Base-by-base conservation (phyloP, 2,113 vertebrate genomes). In the Callocephalon fimbriatum region DNA sequence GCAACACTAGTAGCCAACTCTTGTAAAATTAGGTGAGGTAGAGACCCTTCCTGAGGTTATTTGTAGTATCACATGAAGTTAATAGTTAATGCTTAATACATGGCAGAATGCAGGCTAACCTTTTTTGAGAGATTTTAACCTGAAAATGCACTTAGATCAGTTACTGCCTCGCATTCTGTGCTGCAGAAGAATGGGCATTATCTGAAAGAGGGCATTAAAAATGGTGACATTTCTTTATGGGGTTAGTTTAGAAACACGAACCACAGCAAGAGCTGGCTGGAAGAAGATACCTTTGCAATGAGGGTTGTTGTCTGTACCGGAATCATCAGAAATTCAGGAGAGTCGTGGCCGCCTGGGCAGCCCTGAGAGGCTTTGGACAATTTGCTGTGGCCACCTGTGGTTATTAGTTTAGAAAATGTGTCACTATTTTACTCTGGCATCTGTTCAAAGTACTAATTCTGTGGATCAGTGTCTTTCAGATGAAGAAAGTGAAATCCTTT, bases 401-500 rank as follows among this genome's bases (percentile, higher is more conserved):
- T 26, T 58, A 21, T 79, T 77, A 58, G 94, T 93, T 92, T 89
- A 79, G 95, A 81, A 95, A 73, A 79, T n/a, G 92, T 77, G 61
- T 86, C 82, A 90, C 86, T 42, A 16, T 91, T 95, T 97, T 16
- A 70, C 50, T 19, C 89, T 97, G 94, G 93, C 81, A 76, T 68
- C 77, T 67, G 14, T 91, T 95, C 90, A 91, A 95, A 94, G 79
- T 47, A 75, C 19, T 97, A 96, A 97, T 96, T 97, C 88, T 63
- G 80, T 93, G 92, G 83, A 81, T 88, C 68, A 87, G 95, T 86
- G 66, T 95, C 93, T 97, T 96, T 94, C 90, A 94, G 95, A 96
- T 70, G 82, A 94, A 95, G 93, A 76, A 95, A 95, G 82, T 91
- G 84, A 97, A 97, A 96, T 45, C 72, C 61, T 86, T 93, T 93